Base-by-base conservation (phyloP, 2,113 vertebrate genomes). In the Notiomystis cincta region DNA sequence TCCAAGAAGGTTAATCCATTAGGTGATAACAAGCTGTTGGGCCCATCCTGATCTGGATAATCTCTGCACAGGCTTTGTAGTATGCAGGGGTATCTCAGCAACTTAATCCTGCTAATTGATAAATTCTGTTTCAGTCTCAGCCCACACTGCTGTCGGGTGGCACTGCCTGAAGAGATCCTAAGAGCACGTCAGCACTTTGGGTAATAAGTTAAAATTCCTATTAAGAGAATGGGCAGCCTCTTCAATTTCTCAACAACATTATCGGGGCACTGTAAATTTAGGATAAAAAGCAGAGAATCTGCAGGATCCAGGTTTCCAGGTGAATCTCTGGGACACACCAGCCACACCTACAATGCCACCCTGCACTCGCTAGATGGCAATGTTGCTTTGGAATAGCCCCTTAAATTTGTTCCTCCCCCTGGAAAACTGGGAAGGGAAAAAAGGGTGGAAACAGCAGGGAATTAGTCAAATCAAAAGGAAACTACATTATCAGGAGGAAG, bases 61-160 rank as follows among this genome's bases (percentile, higher is more conserved):
- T 94, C 95, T 92, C 96, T 57, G 25, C 5, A 3, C 0, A 56
- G 80, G 80, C 53, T 78, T 75, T 78, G 79, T 57, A 86, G 77
- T 61, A 53, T 1, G 1, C 1, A 5, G 47, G n/a, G 21, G 20
- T 56, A 75, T 81, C 95, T 95, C 82, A 92, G 93, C 72, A 87
- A 89, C 80, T 90, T 96, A 96, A 87, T 96, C 92, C 57, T 93
- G 64, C 75, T 90, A 96, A 95, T 87, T 93, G 92, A 81, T 42
- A 75, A 83, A 78, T 86, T 71, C 64, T 92, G 82, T 1, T 85
- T 56, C 48, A 83, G 80, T 21, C 80, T 80, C 64, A 83, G 80
- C 5, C 65, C 28, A 22, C 0, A 70, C 54, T 51, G 80, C 82
- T 50, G 44, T 69, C 6, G 2, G 38, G 50, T 15, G 51, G 57